Percentiles rank a stretch among this genome's conserved stretches.
Evolutionary conservation across 2,797 vertebrate species (phyloP).

Genomic region (Macroramphosus scolopax): DNA sequence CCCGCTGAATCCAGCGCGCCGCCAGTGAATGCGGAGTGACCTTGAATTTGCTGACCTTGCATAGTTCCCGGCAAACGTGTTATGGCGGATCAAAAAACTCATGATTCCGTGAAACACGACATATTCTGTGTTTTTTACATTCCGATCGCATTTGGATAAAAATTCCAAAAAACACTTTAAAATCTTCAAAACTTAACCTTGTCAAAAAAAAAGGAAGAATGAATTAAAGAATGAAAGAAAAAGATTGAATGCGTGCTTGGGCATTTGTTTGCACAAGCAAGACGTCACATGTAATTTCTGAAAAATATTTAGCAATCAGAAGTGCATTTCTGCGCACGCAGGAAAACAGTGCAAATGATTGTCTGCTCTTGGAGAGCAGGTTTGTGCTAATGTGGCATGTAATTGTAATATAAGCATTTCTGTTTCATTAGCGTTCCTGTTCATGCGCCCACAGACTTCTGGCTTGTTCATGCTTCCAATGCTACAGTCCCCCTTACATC

Average conservation of each 20-base stretch:
- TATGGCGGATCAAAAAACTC: conserved; percentile 12
- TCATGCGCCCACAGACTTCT: conserved; percentile 4
- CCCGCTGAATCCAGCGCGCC: conserved; percentile 30
- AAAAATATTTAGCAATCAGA: conserved; percentile 1
- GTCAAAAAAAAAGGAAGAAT: too few species aligned
- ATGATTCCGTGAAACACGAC: conserved; percentile 14
- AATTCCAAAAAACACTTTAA: conserved; percentile 11
- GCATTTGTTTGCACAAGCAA: not conserved
- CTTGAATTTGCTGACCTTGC: conserved; percentile 40
- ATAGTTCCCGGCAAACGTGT: conserved; percentile 32
- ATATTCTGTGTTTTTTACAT: conserved; percentile 18
- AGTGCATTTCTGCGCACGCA: too few species aligned
- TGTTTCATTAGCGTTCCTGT: conserved; percentile 1
- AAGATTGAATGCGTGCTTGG: not conserved
- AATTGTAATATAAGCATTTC: conserved; percentile 14
- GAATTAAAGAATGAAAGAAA: too few species aligned
- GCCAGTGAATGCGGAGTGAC: conserved; percentile 45
- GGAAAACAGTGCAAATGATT: not conserved
- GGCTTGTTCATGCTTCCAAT: conserved; percentile 21
- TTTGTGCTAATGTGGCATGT: conserved; percentile 14
- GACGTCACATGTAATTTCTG: not conserved
- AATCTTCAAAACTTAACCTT: conserved; percentile 28
- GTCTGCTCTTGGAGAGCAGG: conserved; percentile 2
- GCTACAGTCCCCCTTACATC: conserved; percentile 9
- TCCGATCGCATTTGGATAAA: not conserved